Conservation (phyloP, 2,113 vertebrate species). For the Anguilla japonica region DNA sequence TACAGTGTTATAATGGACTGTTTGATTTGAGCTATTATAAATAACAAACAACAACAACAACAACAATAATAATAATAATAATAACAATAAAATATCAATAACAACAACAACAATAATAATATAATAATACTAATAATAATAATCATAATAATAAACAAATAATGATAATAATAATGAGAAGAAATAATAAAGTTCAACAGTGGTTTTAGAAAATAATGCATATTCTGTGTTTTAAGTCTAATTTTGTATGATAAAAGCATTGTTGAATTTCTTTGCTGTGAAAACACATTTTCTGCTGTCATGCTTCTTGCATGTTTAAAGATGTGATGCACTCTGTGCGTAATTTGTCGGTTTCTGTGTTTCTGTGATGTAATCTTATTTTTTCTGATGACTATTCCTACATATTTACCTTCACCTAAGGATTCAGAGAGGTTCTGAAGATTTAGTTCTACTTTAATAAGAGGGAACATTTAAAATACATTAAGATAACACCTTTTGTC, state of each 20-base stretch:
- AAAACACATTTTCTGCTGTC: neutral
- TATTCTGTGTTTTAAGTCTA: neutral
- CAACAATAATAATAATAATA: neutral
- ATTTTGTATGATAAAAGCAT: neutral
- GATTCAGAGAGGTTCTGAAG: neutral
- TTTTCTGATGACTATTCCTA: neutral
- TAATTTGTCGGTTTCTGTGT: neutral
- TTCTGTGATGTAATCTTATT: no score
- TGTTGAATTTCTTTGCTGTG: neutral
- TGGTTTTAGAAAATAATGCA: neutral
- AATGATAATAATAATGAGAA: no score
- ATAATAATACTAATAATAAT: neutral
- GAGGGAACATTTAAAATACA: slow-evolving; percentile 14
- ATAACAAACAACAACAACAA: no score
- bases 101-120: neutral
- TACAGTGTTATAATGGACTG: no score
- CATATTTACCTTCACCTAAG: neutral
- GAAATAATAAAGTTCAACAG: neutral
- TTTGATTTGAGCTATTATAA: no score
- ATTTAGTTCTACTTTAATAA: neutral
- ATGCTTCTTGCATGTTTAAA: neutral
- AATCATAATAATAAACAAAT: no score
- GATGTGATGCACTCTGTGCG: neutral
- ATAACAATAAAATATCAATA: neutral
- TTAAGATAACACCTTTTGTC: slow-evolving; percentile 4